A percentile compares a stretch with the other conserved stretches of the same genome.
Evolutionary conservation across 2,888 invertebrate species (phyloP).

Genomic region (Microchrysa polita): DNA sequence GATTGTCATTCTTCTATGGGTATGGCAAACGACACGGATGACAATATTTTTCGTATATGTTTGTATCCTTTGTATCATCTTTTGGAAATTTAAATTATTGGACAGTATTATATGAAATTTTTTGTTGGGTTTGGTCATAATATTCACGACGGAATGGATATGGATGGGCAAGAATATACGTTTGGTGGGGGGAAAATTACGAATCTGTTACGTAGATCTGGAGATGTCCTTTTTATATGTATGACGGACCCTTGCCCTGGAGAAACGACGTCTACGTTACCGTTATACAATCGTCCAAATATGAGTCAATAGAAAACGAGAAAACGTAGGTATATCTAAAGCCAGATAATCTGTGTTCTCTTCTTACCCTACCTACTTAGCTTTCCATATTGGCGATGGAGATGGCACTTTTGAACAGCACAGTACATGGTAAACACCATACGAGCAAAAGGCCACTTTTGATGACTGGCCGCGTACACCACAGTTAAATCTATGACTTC

Average conservation of each 20-base stretch:
- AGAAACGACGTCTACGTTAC: not conserved
- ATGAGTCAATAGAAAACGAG: constrained; percentile 38
- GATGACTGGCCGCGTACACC: not conserved
- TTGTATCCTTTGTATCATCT: not conserved
- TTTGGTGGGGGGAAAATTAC: constrained; percentile 4
- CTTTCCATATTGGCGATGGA: too few relatives aligned
- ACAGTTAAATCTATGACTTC: constrained; percentile 9
- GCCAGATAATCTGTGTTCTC: constrained; percentile 29
- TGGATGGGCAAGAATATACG: too few relatives aligned
- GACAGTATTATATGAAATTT: constrained; percentile 48
- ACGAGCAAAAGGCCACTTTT: not conserved
- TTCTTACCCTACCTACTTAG: not conserved
- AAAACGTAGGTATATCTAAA: constrained; percentile 34
- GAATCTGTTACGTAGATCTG: constrained; percentile 27
- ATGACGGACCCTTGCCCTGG: not conserved
- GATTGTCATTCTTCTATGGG: constrained; percentile 17
- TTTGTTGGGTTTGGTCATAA: constrained; percentile 30
- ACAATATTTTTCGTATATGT: not conserved
- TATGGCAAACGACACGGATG: too few relatives aligned
- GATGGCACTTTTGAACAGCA: too few relatives aligned
- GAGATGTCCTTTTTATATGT: constrained; percentile 13
- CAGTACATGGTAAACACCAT: constrained; percentile 29
- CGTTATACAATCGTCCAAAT: constrained; percentile 17
- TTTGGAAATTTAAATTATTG: constrained; percentile 48
- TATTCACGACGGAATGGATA: not conserved